Evolutionary conservation across 2,888 invertebrate species (phyloP), one percentile per base, ranked within the genome.

Genomic region (Pycnomerus fuliginosus): DNA sequence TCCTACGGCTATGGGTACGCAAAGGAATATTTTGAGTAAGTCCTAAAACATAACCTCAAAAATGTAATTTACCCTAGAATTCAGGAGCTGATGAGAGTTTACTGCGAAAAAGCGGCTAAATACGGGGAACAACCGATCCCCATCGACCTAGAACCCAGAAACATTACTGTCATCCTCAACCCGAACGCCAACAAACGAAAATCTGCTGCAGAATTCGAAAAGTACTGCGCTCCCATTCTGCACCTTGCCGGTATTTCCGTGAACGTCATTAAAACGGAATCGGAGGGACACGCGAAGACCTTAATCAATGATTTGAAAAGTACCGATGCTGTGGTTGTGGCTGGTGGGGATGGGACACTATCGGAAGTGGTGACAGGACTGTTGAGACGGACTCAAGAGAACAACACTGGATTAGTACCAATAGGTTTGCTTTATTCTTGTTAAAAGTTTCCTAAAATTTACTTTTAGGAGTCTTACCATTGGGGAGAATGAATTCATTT

Each of bases 331-430:
- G 83, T 97, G 42, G 79, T 96, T 34, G 84, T 96, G 1, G 97
- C 94, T 33, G 97, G 97, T 2, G 97, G 97, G 2, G 93, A 96
- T 78, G 97, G 96, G 1, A 94, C 96, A 0, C 68, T 96, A 1
- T 86, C 90, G 0, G 97, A 97, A 76, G 90, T 91, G 44, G 75
- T 88, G 17, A 88, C 88, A 38, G 92, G 95, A 31, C 73, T 95
- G 38, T 74, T 95, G 62, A 77, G 94, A 55, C 79, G 88, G 62
- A 80, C 81, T 50, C 83, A 87, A 58, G 77, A 78, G 14, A 62
- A 63, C 41, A 53, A 50, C 34, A 51, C 45, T 45, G 55, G 55
- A 30, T 52, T 63, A 44, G 56, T 60, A 23, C 61, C 62, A 23
- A 44, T 62, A 27, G 61, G 63, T 63, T 52, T 33, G 44, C 2